Percentiles rank a stretch among this genome's conserved stretches.
Evolutionary conservation across 2,797 vertebrate genomes (phyloP).

Genomic region (Chaenodraco wilsoni): DNA sequence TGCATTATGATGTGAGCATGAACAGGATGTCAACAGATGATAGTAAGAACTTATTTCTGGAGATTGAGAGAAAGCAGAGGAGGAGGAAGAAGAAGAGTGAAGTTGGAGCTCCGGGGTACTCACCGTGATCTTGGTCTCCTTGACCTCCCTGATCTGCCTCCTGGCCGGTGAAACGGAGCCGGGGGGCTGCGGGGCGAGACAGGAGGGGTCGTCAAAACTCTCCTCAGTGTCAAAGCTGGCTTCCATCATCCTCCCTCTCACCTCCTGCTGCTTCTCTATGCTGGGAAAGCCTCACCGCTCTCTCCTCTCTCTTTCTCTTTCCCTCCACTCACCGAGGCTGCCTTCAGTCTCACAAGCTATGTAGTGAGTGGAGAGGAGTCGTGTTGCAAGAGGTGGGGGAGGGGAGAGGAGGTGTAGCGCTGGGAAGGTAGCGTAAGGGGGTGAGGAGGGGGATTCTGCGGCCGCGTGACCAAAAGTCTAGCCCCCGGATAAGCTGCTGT

Average conservation of each 20-base stretch:
- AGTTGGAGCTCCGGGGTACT: constrained; percentile 70
- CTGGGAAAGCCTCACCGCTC: constrained; percentile 61
- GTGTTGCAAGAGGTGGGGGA: constrained; percentile 46
- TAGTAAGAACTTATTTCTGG: constrained; percentile 12
- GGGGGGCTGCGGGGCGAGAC: constrained; percentile 90
- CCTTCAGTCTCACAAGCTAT: constrained; percentile 67
- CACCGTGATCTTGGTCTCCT: constrained; percentile 92
- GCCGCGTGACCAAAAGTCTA: constrained; percentile 58
- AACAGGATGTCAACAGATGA: constrained; percentile 42
- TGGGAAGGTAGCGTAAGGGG: constrained; percentile 38
- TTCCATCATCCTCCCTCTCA: constrained; percentile 78
- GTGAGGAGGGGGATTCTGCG: constrained; percentile 39
- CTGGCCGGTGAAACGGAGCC: constrained; percentile 90
- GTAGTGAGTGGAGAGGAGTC: constrained; percentile 70
- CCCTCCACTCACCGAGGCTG: constrained; percentile 56
- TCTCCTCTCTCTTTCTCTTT: constrained; percentile 8
- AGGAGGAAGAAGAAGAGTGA: background rate
- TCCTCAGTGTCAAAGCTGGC: constrained; percentile 89
- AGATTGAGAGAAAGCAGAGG: constrained; percentile 1
- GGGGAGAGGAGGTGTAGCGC: background rate
- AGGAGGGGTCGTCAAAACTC: constrained; percentile 89
- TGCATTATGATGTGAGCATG: constrained; percentile 16
- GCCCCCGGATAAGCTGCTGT: constrained; percentile 67
- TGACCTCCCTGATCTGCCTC: constrained; percentile 90
- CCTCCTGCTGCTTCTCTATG: constrained; percentile 71